These are phyloP conservation scores for Aspidapion aeneum DNA, from an alignment of 2,888 invertebrate genomes.

Conservation along the genomic window DNA sequence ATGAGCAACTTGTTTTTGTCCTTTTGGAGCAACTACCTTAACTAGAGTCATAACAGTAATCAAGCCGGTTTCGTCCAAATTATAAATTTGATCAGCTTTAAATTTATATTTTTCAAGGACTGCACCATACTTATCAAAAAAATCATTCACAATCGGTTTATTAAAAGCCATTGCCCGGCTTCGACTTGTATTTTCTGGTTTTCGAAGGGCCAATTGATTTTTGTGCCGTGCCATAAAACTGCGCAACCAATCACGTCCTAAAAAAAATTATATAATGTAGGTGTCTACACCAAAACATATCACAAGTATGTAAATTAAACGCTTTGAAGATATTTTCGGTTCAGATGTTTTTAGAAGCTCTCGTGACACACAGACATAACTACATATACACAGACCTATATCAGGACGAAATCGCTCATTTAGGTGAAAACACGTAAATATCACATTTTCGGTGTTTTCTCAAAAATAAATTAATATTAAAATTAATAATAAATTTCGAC, in stretches of 20 bases:
- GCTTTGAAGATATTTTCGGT: too few species aligned
- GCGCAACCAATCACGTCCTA: conserved; percentile 18
- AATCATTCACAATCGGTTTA: conserved; percentile 27
- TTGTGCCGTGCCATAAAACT: conserved; percentile 9
- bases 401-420: too few species aligned
- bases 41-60: conserved; percentile 30
- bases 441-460: too few species aligned
- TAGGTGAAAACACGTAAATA: too few species aligned
- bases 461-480: too few species aligned
- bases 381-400: too few species aligned
- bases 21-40: conserved; percentile 21
- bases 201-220: conserved; percentile 17
- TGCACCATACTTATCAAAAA: conserved; percentile 28
- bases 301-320: too few species aligned
- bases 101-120: conserved; percentile 18
- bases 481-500: too few species aligned
- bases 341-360: too few species aligned
- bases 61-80: conserved; percentile 31
- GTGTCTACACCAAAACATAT: not conserved
- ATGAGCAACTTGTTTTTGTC: conserved; percentile 16
- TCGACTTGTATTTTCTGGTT: conserved; percentile 33
- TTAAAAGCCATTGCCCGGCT: conserved; percentile 32
- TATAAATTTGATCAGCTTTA: conserved; percentile 26
- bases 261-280: not conserved
- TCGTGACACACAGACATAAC: too few species aligned